These are phyloP conservation scores for Carapus acus DNA, from an alignment of 2,797 vertebrate genomes.

Conservation along the genomic window DNA sequence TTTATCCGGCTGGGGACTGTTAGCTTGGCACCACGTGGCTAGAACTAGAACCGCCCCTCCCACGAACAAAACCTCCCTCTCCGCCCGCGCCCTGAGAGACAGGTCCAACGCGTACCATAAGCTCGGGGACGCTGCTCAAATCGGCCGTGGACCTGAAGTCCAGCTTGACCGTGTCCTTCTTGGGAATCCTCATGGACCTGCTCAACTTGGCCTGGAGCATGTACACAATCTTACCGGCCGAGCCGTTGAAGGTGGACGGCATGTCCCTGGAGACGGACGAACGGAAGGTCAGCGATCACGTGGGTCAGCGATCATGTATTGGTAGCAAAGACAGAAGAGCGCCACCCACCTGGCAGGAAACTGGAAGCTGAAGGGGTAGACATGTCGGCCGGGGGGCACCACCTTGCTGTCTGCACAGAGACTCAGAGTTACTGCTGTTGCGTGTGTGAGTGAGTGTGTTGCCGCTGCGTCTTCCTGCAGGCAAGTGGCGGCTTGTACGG, in stretches of 20 bases:
- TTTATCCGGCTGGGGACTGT: too few species aligned
- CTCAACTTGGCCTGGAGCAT: conserved; percentile 58
- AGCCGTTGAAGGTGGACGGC: conserved; percentile 59
- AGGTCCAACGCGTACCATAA: conserved; percentile 40
- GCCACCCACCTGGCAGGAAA: conserved; percentile 63
- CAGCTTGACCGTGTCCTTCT: conserved; percentile 51
- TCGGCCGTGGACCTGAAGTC: conserved; percentile 48
- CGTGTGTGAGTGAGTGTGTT: too few species aligned
- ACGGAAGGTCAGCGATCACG: not conserved
- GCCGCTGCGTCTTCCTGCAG: too few species aligned
- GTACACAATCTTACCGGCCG: conserved; percentile 62
- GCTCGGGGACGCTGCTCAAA: not conserved
- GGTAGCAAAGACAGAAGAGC: not conserved
- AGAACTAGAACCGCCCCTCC: too few species aligned
- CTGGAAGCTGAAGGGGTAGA: conserved; percentile 72
- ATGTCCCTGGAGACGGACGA: conserved; percentile 40
- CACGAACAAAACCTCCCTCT: not conserved
- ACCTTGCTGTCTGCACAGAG: conserved; percentile 53
- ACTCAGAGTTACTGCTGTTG: conserved; percentile 4
- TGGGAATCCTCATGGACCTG: conserved; percentile 61
- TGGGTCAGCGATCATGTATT: too few species aligned
- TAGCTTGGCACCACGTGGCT: too few species aligned
- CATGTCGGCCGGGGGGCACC: conserved; percentile 55
- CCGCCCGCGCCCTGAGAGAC: not conserved
- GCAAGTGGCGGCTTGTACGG: too few species aligned